Conservation (phyloP, 2,113 vertebrate genomes). For the Panthera uncia region DNA sequence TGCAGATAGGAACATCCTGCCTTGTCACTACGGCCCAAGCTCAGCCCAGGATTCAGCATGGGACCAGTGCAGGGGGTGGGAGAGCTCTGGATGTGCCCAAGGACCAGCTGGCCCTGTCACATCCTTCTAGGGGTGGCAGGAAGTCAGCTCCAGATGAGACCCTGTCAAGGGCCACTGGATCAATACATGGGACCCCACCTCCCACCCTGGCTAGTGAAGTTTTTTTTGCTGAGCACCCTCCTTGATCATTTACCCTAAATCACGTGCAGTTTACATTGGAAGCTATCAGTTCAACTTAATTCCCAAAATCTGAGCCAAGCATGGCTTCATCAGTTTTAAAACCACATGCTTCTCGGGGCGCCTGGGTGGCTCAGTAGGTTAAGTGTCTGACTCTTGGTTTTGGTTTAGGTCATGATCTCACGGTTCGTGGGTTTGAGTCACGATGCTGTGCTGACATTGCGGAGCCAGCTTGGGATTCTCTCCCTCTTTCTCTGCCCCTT, state of each 20-base stretch:
- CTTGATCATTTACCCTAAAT: neutral
- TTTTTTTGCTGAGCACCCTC: neutral
- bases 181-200: neutral
- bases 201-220: neutral
- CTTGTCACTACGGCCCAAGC: neutral
- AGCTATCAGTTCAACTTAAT: neutral
- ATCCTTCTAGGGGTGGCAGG: neutral
- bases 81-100: neutral
- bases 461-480: no score
- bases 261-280: neutral
- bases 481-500: no score
- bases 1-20: neutral
- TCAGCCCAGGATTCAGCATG: neutral
- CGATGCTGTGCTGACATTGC: no score
- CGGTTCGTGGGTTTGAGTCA: no score
- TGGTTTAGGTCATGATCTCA: no score
- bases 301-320: neutral
- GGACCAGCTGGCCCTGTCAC: neutral
- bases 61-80: no score
- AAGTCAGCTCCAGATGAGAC: neutral
- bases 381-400: no score
- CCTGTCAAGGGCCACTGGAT: no score
- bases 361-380: no score
- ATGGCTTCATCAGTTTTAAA: neutral
- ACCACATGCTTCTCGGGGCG: neutral